Evolutionary conservation across 2,113 vertebrate genomes (phyloP).

Genomic region (Salvelinus namaycush): DNA sequence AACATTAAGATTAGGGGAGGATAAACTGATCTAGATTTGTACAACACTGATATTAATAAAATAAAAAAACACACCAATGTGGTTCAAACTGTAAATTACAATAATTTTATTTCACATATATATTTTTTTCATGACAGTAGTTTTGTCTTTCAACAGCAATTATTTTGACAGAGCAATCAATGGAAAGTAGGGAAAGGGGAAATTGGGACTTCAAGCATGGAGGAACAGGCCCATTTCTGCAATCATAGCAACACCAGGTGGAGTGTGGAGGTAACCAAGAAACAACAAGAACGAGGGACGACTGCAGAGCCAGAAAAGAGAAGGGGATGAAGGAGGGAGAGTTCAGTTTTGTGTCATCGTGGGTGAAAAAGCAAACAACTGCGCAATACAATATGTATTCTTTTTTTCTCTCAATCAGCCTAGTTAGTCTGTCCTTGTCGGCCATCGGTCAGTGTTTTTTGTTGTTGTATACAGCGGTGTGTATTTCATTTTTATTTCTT

Average conservation of each 20-base stretch:
- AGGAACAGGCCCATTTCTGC: slow-evolving; percentile 41
- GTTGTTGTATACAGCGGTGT: slow-evolving; percentile 37
- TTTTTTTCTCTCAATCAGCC: slow-evolving; percentile 21
- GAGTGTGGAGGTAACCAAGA: slow-evolving; percentile 14
- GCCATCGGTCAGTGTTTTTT: slow-evolving; percentile 22
- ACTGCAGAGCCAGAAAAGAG: slow-evolving; percentile 32
- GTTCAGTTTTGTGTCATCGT: slow-evolving; percentile 29
- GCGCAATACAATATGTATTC: slow-evolving; percentile 39
- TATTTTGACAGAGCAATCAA: slow-evolving; percentile 56
- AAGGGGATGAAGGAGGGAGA: slow-evolving; percentile 6
- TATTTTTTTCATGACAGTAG: slow-evolving; percentile 52
- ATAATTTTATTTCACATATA: slow-evolving; percentile 63
- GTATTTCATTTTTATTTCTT: slow-evolving; percentile 31
- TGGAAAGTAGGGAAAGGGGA: slow-evolving; percentile 32
- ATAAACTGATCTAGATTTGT: background rate
- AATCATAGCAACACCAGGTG: slow-evolving; percentile 21
- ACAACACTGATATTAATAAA: background rate
- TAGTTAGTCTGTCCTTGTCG: slow-evolving; percentile 23
- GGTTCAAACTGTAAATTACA: slow-evolving; percentile 57
- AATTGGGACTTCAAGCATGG: slow-evolving; percentile 37
- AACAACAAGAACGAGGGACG: slow-evolving; percentile 9
- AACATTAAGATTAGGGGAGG: background rate
- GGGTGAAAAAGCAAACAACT: slow-evolving; percentile 39
- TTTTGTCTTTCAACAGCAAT: slow-evolving; percentile 57
- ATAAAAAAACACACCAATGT: slow-evolving; percentile 4